Base-by-base conservation (phyloP, 1,140 invertebrate genomes). In the Zaprionus kolodkinae region DNA sequence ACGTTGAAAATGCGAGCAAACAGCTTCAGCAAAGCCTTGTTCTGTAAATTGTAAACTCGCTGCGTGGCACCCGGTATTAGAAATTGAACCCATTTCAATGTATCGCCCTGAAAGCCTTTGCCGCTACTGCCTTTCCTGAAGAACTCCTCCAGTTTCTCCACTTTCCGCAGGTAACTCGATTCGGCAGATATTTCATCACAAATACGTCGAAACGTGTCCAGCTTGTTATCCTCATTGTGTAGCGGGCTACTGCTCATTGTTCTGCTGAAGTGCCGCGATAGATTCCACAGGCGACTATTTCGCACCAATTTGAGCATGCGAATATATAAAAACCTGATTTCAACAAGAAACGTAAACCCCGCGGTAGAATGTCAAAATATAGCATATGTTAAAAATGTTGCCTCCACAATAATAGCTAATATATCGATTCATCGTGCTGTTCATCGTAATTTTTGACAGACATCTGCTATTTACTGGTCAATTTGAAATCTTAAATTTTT, bases 31-130 rank as follows among this genome's bases (percentile, higher is more conserved):
- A 99, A 93, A 81, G 98, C 97, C 92, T 98, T 99, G 86, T 96
- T 98, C 93, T 98, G 97, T 25, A 99, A 92, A 93, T 99, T 99
- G 88, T 98, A 99, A 25, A 98, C 95, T 62, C 96, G 93, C 90
- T 98, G 97, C 2, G 95, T 94, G 40, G 96, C 96, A 21, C 95
- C 95, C 0, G 98, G 98, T 35, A 99, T 93, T n/a, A 99, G 91
- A 55, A 98, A 92, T 77, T 96, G 96, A 86, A 97, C 95, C 96
- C 97, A 97, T n/a, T 98, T 93, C 50, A 95, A 93, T 11, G 97
- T 87, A 93, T 98, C 95, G 3, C 97, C 96, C 83, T 96, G 94
- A 91, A 97, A 98, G 7, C 94, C 94, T 64, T 94, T 95, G 60
- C 80, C 81, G 5, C 59, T 80, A 13, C 45, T 72, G 12, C 89